Conservation (phyloP, 1,140 invertebrate species). For the Drosophila pachea region DNA sequence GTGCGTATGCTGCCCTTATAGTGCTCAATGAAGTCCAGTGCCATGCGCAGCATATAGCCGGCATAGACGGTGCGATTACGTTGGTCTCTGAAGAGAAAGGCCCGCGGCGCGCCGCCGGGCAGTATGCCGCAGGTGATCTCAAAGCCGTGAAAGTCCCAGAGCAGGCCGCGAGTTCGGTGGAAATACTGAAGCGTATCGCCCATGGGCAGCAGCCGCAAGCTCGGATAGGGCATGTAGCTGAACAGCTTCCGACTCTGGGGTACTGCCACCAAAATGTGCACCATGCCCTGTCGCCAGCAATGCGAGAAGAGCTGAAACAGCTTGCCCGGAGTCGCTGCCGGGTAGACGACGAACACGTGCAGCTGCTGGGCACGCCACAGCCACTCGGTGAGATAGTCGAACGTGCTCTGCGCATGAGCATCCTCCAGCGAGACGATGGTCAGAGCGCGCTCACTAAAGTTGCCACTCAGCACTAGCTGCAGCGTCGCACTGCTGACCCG, state of each 20-base stretch:
- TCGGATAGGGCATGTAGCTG: conserved; percentile 49
- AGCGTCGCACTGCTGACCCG: conserved; percentile 8
- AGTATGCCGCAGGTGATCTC: conserved; percentile 47
- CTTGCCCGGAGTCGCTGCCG: not conserved
- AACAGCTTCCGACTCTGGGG: conserved; percentile 16
- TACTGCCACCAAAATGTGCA: conserved; percentile 37
- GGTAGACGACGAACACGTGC: conserved; percentile 47
- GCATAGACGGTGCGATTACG: conserved; percentile 29
- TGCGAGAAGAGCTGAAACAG: conserved; percentile 26
- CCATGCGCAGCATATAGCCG: conserved; percentile 57
- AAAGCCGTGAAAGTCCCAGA: conserved; percentile 47
- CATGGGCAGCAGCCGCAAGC: conserved; percentile 18
- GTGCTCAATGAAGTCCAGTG: conserved; percentile 48
- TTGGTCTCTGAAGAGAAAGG: conserved; percentile 50
- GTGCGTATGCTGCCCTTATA: conserved; percentile 44
- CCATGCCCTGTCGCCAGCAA: conserved; percentile 51
- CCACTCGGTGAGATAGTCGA: conserved; percentile 44
- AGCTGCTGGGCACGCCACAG: conserved; percentile 54
- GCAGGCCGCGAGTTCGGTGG: not conserved
- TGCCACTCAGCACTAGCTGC: conserved; percentile 33
- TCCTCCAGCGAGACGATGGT: conserved; percentile 52
- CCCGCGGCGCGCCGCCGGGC: conserved; percentile 42
- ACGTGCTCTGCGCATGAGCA: not conserved
- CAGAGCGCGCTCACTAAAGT: conserved; percentile 44
- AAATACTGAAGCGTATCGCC: conserved; percentile 26